Evolutionary conservation across 2,113 vertebrate genomes (phyloP), one percentile per base, ranked within the genome.

Genomic region (Aspidoscelis tigris): DNA sequence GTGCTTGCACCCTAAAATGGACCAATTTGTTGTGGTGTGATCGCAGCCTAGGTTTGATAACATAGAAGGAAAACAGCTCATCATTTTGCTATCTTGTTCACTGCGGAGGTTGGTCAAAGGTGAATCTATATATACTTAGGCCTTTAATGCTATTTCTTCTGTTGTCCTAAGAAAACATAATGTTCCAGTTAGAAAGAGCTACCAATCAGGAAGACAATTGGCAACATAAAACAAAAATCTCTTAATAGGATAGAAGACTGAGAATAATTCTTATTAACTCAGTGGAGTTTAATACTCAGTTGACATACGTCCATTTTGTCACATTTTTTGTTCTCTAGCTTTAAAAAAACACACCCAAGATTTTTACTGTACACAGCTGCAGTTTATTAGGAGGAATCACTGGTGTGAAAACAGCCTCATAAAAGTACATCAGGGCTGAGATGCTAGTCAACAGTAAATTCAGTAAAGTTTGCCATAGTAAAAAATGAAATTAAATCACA

Each of bases 401-500:
- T 41, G 41, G 70, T 44, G 22, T 81, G 26, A 70, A 53, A 33
- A 55, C 18, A 43, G 33, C 12, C 33, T 14, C 47, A 69, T 33
- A 50, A 47, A 73, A 24, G 69, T 33, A 21, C 44, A 6, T 33
- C 10, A 26, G 21, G 12, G 22, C 76, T 78, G 24, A 82, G 44
- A 43, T 21, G 43, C 44, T 69, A 77, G 50, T 72, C 61, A 74
- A 53, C 21, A 50, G 33, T 68, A 79, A 83, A 78, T 58, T 55
- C 58, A 43, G 33, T 8, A 21, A 12, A 4, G 21, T 78, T 58
- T 24, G 33, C 44, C 44, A 16, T n/a, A 12, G 26, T 68, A 65
- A 83, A 74, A 66, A 10, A 55, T 79, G 20, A 47, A 58, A 61
- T 83, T 83, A 79, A 83, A 33, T 18, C 24, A 69, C 8, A 22